A percentile compares a stretch with the other conserved stretches of the same genome.
Conservation (phyloP, 2,888 invertebrate genomes). For the Allophyes oxyacanthae region DNA sequence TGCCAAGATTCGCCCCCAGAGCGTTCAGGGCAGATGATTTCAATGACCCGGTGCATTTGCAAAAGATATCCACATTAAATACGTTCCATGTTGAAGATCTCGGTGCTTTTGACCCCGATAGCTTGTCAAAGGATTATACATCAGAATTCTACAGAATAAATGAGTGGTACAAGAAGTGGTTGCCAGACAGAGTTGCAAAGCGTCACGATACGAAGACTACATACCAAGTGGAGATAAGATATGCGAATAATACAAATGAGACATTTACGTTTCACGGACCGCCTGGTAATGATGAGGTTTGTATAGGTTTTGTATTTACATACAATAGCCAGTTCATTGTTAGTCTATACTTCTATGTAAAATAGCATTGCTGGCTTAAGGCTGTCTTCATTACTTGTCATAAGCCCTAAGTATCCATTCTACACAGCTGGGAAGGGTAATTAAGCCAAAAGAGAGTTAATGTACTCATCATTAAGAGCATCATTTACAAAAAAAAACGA, state of each 20-base stretch:
- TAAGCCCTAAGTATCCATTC: no score
- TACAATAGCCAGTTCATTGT: not conserved
- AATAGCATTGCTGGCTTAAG: not conserved
- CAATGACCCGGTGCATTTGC: slow-evolving; percentile 97
- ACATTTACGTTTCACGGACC: slow-evolving; percentile 99
- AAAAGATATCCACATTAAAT: slow-evolving; percentile 98
- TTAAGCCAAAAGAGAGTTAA: no score
- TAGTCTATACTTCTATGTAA: slow-evolving; percentile 1
- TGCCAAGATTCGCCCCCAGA: slow-evolving; percentile 97
- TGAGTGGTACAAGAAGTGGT: slow-evolving; percentile 97
- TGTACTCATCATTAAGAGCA: no score
- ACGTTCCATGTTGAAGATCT: slow-evolving; percentile 96
- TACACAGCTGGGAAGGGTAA: no score
- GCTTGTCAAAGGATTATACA: slow-evolving; percentile 96
- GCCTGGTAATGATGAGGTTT: slow-evolving; percentile 95
- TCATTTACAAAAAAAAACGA: no score
- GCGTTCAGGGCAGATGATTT: slow-evolving; percentile 97
- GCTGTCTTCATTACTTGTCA: no score
- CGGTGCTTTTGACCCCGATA: slow-evolving; percentile 94
- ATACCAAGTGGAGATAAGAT: slow-evolving; percentile 97
- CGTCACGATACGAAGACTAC: slow-evolving; percentile 97
- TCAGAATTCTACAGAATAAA: slow-evolving; percentile 97
- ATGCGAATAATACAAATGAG: slow-evolving; percentile 98
- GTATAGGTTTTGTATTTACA: slow-evolving; percentile 40
- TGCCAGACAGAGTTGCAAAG: slow-evolving; percentile 95